A percentile compares a stretch with the other conserved stretches of the same genome.
Conservation (phyloP, 2,113 vertebrate genomes). For the Myotis davidii region DNA sequence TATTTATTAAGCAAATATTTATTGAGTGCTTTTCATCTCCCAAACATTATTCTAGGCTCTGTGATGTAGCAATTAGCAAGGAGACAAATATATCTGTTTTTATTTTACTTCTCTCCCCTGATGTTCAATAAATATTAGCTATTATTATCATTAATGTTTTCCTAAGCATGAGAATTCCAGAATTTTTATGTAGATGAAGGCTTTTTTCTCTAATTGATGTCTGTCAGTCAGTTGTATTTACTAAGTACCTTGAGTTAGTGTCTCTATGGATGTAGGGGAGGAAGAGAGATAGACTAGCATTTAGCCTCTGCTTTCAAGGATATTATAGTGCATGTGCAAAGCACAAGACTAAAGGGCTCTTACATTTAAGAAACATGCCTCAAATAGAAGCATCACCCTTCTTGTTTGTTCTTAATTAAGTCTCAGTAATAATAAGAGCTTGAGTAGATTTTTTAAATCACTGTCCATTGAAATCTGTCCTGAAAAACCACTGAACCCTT, state of each 20-base stretch:
- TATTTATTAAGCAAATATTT: slow-evolving; percentile 23
- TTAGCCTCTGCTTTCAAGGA: not conserved
- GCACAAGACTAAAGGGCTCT: not conserved
- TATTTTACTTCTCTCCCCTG: not conserved
- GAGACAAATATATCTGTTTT: not conserved
- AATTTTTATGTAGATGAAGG: not conserved
- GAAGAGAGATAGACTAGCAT: not conserved
- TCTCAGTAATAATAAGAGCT: not conserved
- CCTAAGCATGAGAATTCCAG: not conserved
- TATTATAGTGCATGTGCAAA: not conserved
- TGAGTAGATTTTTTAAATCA: not conserved
- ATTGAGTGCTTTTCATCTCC: not conserved
- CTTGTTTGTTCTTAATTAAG: not conserved
- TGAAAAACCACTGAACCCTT: not conserved
- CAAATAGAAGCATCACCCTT: not conserved
- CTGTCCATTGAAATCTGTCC: not conserved
- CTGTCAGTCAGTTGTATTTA: not conserved
- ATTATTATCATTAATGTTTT: not conserved
- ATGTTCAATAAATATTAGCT: not conserved
- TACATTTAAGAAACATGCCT: not conserved
- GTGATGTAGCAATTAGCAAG: not conserved
- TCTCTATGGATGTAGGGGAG: not conserved
- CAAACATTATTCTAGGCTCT: not conserved
- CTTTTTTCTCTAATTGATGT: not conserved
- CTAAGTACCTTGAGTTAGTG: not conserved